A percentile compares a stretch with the other conserved stretches of the same genome.
phyloP scores from a whole-genome alignment of 2,797 vertebrate species.

The Protosalanx chinensis region DNA sequence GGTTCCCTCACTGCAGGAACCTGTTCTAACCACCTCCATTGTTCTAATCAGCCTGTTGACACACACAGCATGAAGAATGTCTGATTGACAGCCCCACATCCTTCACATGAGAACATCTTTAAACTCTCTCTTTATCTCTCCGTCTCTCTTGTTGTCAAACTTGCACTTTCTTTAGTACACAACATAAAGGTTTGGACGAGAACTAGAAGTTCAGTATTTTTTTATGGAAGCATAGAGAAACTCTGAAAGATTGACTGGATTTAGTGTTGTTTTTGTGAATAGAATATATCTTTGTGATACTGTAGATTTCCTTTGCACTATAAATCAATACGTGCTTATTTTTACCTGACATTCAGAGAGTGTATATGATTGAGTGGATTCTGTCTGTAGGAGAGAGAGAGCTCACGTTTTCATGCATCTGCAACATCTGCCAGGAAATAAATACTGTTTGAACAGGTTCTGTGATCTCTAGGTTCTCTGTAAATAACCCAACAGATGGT shows the following conservation, averaged over 20 bases:
- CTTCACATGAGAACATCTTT: neutral
- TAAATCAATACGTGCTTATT: neutral
- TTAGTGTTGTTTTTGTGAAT: neutral
- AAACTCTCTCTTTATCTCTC: neutral
- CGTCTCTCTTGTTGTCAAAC: neutral
- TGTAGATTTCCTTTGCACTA: neutral
- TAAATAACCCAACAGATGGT: neutral
- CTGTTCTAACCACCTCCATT: neutral
- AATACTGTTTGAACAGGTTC: neutral
- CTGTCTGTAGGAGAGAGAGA: neutral
- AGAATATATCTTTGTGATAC: neutral
- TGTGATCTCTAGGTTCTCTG: neutral
- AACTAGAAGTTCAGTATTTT: neutral
- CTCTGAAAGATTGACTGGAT: neutral
- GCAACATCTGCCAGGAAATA: neutral
- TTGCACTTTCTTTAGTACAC: neutral
- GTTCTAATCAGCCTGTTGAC: neutral
- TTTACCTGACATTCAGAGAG: neutral
- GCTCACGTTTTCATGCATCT: neutral
- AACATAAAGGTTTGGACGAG: neutral
- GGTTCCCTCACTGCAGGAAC: neutral
- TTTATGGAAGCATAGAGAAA: neutral
- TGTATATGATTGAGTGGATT: neutral
- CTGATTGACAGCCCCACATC: neutral
- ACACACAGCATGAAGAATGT: neutral